Evolutionary conservation across 2,888 invertebrate genomes (phyloP), one percentile per base, ranked within the genome.

Genomic region (Phasia obesa): DNA sequence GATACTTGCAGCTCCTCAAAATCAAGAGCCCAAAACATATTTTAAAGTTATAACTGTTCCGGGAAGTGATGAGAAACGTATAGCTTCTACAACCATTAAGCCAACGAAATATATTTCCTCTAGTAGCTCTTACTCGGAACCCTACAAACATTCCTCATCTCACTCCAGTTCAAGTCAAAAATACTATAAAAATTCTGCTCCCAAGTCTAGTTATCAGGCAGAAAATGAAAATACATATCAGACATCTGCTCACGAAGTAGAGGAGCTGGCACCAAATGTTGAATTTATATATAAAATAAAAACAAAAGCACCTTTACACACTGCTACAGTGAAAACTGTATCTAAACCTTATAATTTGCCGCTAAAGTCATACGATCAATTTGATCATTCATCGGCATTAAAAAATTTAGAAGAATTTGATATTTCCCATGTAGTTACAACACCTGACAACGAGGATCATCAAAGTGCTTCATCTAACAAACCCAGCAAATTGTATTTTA

Each of bases 201-300:
- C 60, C 13, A 87, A 85, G n/a, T 35, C 70, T 11, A 80, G 86
- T 31, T 89, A 88, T 70, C 88, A 88, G 21, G 70, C 87, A 4
- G 89, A 90, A 35, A 88, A 87, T 2, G 89, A 88, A 55, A 87
- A 87, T 0, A 85, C 87, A 6, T 89, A 90, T 49, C 89, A 89
- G 69, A 86, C 88, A 2, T 85, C 88, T 0, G 86, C 87, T 1
- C 86, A 84, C 6, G 88, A 88, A 7, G 74, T 87, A 0, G 84
- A 87, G 0, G 90, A 91, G 1, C 53, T 91, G 6, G 86, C 88
- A 0, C 91, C 91, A 19, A 91, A 91, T 73, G 89, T 91, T 4
- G 91, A 91, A 74, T 91, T 91, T 76, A 89, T 91, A 31, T 91
- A 91, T 55, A 91, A 91, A 84, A 90, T 90, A 38, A 90, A 89